These are phyloP conservation scores for Carcinoscorpius rotundicauda DNA, from an alignment of 1,140 invertebrate species.

Conservation along the genomic window DNA sequence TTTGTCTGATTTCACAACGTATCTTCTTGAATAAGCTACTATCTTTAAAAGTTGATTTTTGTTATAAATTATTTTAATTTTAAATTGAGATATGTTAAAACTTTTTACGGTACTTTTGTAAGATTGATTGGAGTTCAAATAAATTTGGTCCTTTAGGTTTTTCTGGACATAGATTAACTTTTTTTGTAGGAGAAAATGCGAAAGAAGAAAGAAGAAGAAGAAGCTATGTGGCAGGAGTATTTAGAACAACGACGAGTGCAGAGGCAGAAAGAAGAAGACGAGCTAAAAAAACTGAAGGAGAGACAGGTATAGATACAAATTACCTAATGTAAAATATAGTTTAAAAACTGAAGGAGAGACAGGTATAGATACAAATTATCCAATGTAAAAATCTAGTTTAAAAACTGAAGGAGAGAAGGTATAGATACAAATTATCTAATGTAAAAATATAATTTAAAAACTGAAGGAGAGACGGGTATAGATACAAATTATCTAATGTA, in stretches of 20 bases:
- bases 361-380: slow-evolving; percentile 31
- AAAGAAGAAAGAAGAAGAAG: slow-evolving; percentile 40
- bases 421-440: not conserved
- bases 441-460: not conserved
- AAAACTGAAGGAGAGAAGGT: not conserved
- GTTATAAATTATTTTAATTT: too few relatives aligned
- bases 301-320: too few relatives aligned
- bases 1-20: too few relatives aligned
- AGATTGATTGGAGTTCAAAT: too few relatives aligned
- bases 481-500: not conserved
- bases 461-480: not conserved
- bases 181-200: slow-evolving; percentile 62
- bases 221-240: slow-evolving; percentile 50
- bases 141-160: too few relatives aligned
- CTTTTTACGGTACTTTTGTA: too few relatives aligned
- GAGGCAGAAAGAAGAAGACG: slow-evolving; percentile 85
- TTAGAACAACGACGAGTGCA: slow-evolving; percentile 93
- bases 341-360: slow-evolving; percentile 41
- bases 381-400: not conserved
- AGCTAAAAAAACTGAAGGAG: slow-evolving; percentile 84
- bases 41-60: too few relatives aligned
- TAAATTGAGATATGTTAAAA: too few relatives aligned
- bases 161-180: not conserved
- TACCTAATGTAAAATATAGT: too few relatives aligned
- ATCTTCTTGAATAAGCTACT: too few relatives aligned